Evolutionary conservation across 2,113 vertebrate genomes (phyloP), one percentile per base, ranked within the genome.

Genomic region (Centropus bengalensis): DNA sequence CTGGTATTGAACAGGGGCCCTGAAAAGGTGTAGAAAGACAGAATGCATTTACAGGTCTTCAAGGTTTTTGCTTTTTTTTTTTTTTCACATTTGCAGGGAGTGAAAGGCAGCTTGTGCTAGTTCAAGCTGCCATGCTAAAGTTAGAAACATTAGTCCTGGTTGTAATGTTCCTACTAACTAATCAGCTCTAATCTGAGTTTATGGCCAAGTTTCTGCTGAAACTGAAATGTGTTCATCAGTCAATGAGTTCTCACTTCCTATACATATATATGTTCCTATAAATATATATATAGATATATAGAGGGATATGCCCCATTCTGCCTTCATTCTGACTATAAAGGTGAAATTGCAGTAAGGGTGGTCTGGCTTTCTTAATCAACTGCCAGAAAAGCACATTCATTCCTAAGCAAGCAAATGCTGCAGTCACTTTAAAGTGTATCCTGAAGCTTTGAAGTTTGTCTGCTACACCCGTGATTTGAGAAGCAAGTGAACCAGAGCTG

Each of bases 251-350:
- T 68, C 52, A 36, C 10, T 70, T 16, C 24, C 21, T 56, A 11
- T 32, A 4, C 15, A 15, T 47, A 26, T 23, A 13, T 17, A 17
- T 44, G 44, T 6, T 20, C 33, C 16, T 49, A 4, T 60, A 11
- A 19, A 18, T 27, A 47, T 18, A 24, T 54, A 54, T 26, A 27
- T 54, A 49, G 20, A 21, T 23, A 12, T 22, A 42, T 12, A 44
- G 42, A 58, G 23, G 27, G 18, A 45, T 76, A 77, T 16, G 68
- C 9, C 17, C 7, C 12, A 28, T 55, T 84, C 51, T 93, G 55
- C 27, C 47, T 90, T 94, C 78, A 76, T 95, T 95, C 83, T 95
- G 80, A 82, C 86, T 86, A 44, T 91, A 84, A 96, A 95, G 92
- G 67, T 97, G 86, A 95, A 95, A 88, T 47, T 69, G 87, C 91